Base-by-base conservation (phyloP, 2,888 invertebrate genomes). In the Caenorhabditis panamensis region DNA sequence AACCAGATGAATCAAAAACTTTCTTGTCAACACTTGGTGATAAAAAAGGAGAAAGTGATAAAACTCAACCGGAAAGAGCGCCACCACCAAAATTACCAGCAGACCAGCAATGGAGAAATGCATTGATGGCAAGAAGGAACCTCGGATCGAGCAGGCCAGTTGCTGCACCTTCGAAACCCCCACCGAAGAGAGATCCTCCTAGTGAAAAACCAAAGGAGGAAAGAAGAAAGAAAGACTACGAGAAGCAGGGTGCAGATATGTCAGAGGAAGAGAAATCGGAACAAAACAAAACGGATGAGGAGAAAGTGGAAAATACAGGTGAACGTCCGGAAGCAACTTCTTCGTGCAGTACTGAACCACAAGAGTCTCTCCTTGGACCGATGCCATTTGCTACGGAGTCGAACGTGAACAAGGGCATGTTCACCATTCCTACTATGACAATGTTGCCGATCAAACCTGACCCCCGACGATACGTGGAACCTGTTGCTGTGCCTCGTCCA, bases 61-160 rank as follows among this genome's bases (percentile, higher is more conserved):
- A n/a, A n/a, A n/a, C n/a, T n/a, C 2, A 26, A 24, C 22, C 36
- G 6, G 28, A 26, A 18, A 1, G 6, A 8, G 62, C 41, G 8
- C 71, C 75, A 53, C 75, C 75, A 31, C 61, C 64, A 6, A 75
- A 67, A 44, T 26, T 54, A 4, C 75, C 75, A 2, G 44, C 44
- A 5, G 75, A 75, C 41, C 75, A 75, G 22, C 75, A 75, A 41
- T 75, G 75, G 75, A 75, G 75, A 58, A 59, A 53, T 20, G 75
- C 75, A 4, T 66, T 75, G 75, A 75, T 75, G 75, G 59, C 75
- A 1, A 37, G 75, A 61, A 49, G 75, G 16, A 59, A 53, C n/a
- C 53, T 75, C 24, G 66, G 75, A 26, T 11, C 37, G 0, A 66
- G 26, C 24, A 26, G 44, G 9, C 58, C 64, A 13, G 47, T 71